Base-by-base conservation (phyloP, 2,888 invertebrate species). In the Nymphalis polychloros region DNA sequence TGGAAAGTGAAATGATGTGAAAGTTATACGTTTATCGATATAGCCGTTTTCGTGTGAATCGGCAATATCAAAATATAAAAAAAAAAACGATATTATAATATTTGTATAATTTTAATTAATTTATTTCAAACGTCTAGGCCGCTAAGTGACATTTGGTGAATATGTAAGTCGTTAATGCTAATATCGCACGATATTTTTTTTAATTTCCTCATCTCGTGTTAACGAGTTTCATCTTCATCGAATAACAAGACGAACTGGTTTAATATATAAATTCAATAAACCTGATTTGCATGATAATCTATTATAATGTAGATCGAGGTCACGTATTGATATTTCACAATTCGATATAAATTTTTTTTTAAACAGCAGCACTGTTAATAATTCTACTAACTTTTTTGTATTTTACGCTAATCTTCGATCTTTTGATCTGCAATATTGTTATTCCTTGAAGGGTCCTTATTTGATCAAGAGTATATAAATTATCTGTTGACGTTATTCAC, bases 241-340 rank as follows among this genome's bases (percentile, higher is more conserved):
- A 49, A 31, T 19, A 27, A 59, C 46, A 46, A 27, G 50, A 59
- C 52, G 60, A 60, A 20, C 60, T 19, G 19, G 50, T 52, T 46
- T 20, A 10, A 50, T 59, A 60, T 65, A 8, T 16, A 47, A 41
- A n/a, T 57, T 41, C 57, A 19, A n/a, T 19, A 10, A 41, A 57
- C 41, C 20, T 41, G 57, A 57, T 57, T 57, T 57, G 13, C 19
- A 20, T 27, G 19, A 19, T 57, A 57, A 19, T 57, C 41, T n/a
- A 57, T 57, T 52, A 60, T 52, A 53, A 53, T 65, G 46, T 65
- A 65, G 65, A 65, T 50, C 60, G 59, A 65, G 65, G 65, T 65
- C 65, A 52, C 46, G 31, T 65, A 52, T 65, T 20, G 17, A 60
- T 59, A 65, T 59, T 65, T 60, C 57, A 57, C 57, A 35, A 57